These are phyloP conservation scores for Syngnathus acus DNA, from an alignment of 2,797 vertebrate species.

Conservation along the genomic window DNA sequence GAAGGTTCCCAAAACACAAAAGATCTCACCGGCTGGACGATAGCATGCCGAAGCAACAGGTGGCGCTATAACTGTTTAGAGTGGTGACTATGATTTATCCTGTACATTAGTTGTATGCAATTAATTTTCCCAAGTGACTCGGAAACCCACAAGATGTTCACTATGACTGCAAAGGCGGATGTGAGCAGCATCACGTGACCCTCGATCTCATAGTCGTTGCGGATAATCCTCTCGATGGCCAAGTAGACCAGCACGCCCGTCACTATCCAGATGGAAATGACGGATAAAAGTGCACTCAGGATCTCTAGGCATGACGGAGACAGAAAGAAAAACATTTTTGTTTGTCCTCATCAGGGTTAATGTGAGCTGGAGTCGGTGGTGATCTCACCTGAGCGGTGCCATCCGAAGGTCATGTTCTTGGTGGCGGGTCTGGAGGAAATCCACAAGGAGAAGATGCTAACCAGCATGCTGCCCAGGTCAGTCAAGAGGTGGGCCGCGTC, in stretches of 20 bases:
- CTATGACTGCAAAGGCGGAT: slow-evolving; percentile 80
- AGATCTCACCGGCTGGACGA: too few relatives aligned
- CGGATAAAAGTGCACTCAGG: slow-evolving; percentile 85
- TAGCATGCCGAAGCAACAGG: not conserved
- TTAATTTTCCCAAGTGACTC: too few relatives aligned
- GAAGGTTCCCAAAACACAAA: too few relatives aligned
- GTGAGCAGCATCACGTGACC: slow-evolving; percentile 87
- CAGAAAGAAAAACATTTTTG: too few relatives aligned
- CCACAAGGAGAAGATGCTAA: slow-evolving; percentile 95
- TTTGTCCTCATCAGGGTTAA: too few relatives aligned
- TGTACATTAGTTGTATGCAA: too few relatives aligned
- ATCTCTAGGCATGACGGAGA: slow-evolving; percentile 71
- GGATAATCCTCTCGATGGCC: slow-evolving; percentile 83
- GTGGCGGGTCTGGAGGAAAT: slow-evolving; percentile 83
- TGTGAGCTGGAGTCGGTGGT: not conserved
- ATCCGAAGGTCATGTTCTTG: slow-evolving; percentile 89
- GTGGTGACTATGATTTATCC: too few relatives aligned
- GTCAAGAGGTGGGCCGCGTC: slow-evolving; percentile 91
- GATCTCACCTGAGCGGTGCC: slow-evolving; percentile 87
- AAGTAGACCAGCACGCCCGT: slow-evolving; percentile 87
- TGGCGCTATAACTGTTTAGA: too few relatives aligned
- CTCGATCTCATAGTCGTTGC: slow-evolving; percentile 89
- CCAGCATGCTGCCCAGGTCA: slow-evolving; percentile 91
- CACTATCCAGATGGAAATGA: slow-evolving; percentile 93
- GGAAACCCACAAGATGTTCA: slow-evolving; percentile 82